Evolutionary conservation across 2,888 invertebrate genomes (phyloP), one percentile per base, ranked within the genome.

Genomic region (Masnerella sp.): DNA sequence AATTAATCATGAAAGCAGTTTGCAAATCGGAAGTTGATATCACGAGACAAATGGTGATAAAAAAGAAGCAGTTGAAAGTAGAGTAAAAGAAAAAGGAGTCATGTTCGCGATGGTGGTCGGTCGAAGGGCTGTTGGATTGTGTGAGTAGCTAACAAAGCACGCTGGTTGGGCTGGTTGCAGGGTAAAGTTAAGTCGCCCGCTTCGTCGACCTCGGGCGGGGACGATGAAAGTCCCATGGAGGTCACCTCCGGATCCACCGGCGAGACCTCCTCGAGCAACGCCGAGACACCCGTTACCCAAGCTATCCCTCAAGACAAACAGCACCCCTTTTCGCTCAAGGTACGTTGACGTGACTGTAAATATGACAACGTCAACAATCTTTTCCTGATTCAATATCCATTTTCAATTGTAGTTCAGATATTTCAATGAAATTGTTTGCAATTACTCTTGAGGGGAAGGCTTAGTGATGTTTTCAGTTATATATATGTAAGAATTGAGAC

Each of bases 281-380:
- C 81, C 73, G 84, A 84, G 82, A 78, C 82, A 77, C 76, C 80
- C 78, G 81, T 82, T 78, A 76, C 80, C 79, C 88, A 85, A 83
- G 87, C 83, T 80, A 82, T 81, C 83, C 75, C 83, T 70, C 85
- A 84, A 84, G 86, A 88, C 77, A 90, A 90, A 77, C 90, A 90
- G 85, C 88, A 90, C 85, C 90, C 90, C 82, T 90, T 90, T 87
- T 89, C 90, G 78, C 88, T 90, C 81, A 90, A 90, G 91, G 91
- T 90, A 90, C 47, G 52, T 47, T 49, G 51, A 42, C 54, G 58
- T 68, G 52, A 67, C 45, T 59, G 40, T 40, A 74, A 42, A 64
- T 73, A 65, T 51, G 54, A 72, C 62, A 69, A 76, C 47, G 45
- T 56, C 59, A 54, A 45, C 62, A 56, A n/a, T n/a, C n/a, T n/a